A percentile compares a stretch with the other conserved stretches of the same genome.
These are phyloP conservation scores for Drosophila ironensis DNA, from an alignment of 1,140 invertebrate genomes.

Conservation along the genomic window DNA sequence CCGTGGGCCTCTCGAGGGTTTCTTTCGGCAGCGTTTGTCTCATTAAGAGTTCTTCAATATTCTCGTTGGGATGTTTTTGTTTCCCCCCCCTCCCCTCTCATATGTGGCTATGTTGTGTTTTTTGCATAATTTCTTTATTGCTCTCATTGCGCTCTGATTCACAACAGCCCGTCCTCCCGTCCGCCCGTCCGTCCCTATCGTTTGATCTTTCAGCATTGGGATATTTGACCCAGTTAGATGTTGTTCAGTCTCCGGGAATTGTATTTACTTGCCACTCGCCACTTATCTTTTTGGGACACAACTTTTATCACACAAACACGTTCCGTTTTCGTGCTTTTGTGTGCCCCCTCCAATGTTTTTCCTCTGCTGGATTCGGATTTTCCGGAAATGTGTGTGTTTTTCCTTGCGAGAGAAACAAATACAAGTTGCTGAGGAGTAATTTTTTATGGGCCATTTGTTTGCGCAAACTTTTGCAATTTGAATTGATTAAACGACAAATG, in stretches of 20 bases:
- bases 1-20: slow-evolving; percentile 21
- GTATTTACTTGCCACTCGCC: slow-evolving; percentile 52
- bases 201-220: slow-evolving; percentile 54
- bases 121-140: slow-evolving; percentile 25
- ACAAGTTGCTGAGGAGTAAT: neutral
- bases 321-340: neutral
- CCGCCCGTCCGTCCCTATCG: slow-evolving; percentile 7
- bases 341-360: slow-evolving; percentile 1
- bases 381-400: neutral
- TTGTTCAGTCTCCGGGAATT: slow-evolving; percentile 23
- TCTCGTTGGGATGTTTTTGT: slow-evolving; percentile 21
- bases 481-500: slow-evolving; percentile 39
- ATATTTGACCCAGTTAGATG: slow-evolving; percentile 51
- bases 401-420: neutral
- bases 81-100: neutral
- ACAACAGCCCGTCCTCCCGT: neutral
- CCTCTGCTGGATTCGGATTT: neutral
- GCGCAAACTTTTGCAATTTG: slow-evolving; percentile 47
- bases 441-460: slow-evolving; percentile 43
- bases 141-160: slow-evolving; percentile 24
- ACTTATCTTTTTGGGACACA: slow-evolving; percentile 9
- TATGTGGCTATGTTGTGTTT: slow-evolving; percentile 26
- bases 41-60: slow-evolving; percentile 66
- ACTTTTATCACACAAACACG: slow-evolving; percentile 35
- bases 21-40: slow-evolving; percentile 31